Conservation (phyloP, 64 coral and sea anemone species). For the Actinia equina region DNA sequence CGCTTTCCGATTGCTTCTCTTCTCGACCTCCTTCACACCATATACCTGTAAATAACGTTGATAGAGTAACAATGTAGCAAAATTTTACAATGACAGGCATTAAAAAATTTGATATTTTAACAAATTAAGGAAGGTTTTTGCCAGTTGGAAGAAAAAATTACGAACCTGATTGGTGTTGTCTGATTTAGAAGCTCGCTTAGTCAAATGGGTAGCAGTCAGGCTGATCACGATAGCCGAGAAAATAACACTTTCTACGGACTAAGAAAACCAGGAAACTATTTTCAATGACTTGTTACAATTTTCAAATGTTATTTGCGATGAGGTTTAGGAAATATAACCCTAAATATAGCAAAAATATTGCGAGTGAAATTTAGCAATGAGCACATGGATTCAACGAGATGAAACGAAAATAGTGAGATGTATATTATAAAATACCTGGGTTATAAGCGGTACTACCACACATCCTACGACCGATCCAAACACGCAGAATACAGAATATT, state of each 20-base stretch:
- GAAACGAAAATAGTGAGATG: neutral
- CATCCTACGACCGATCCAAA: slow-evolving; percentile 98
- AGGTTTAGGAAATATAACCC: neutral
- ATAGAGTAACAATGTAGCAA: neutral
- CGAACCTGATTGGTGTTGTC: slow-evolving; percentile 85
- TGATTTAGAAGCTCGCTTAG: slow-evolving; percentile 83
- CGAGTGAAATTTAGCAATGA: slow-evolving; percentile 21
- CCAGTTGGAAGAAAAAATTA: neutral
- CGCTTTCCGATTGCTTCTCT: slow-evolving; percentile 34
- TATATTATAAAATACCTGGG: slow-evolving; percentile 65
- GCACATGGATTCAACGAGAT: slow-evolving; percentile 1
- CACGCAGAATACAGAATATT: slow-evolving; percentile 99
- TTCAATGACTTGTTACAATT: neutral
- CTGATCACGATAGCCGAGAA: slow-evolving; percentile 99
- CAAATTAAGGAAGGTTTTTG: neutral
- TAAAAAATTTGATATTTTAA: neutral
- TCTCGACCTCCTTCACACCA: slow-evolving; percentile 38
- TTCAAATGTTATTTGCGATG: neutral
- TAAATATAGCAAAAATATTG: neutral
- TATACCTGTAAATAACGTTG: neutral
- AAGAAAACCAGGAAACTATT: neutral
- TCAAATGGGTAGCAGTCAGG: slow-evolving; percentile 93
- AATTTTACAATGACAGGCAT: neutral
- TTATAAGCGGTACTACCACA: slow-evolving; percentile 96
- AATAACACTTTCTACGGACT: slow-evolving; percentile 99